Evolutionary conservation across 1,140 invertebrate species (phyloP), one percentile per base, ranked within the genome.

Genomic region (Meloidogyne floridensis): DNA sequence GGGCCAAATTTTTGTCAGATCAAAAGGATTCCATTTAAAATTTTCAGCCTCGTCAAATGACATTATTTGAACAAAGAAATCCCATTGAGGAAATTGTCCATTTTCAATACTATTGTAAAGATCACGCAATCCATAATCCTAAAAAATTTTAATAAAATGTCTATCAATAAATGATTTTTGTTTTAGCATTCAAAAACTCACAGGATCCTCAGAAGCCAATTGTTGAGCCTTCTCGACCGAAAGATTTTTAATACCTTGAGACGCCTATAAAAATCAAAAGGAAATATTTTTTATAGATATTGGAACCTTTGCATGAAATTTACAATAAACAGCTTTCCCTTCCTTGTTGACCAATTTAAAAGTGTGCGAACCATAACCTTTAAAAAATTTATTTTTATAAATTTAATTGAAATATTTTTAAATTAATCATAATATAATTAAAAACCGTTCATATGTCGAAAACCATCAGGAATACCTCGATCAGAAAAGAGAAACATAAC

Each of bases 391-490:
- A 42, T 13, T 75, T 53, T 20, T 75, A 20, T 10, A 2, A 15
- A 78, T 8, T 10, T 9, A 43, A 0, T 32, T 53, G 2, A 18
- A 78, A 78, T 20, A 20, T 32, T 32, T 32, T 32, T 32, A 32
- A 32, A 32, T 32, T 32, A 32, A 32, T 32, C 0, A n/a, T 32
- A 32, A 15, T 15, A 53, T 20, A 74, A 11, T n/a, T 73, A 53
- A 32, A 2, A 42, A 80, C 80, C 95, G 90, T 98, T 95, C 96
- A 98, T 98, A 88, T 94, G 93, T 80, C 95, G 93, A 71, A 70
- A 85, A 15, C 95, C 95, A 90, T 96, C 94, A n/a, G 96, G 96
- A 82, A 94, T 96, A 70, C 96, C 96, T 86, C 96, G 93, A 91
- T 97, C 95, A 43, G 93, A 92, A 88, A 97, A 97, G 82, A 97